These are phyloP conservation scores for Dastarcus helophoroides DNA, from an alignment of 2,888 invertebrate species.

Conservation along the genomic window DNA sequence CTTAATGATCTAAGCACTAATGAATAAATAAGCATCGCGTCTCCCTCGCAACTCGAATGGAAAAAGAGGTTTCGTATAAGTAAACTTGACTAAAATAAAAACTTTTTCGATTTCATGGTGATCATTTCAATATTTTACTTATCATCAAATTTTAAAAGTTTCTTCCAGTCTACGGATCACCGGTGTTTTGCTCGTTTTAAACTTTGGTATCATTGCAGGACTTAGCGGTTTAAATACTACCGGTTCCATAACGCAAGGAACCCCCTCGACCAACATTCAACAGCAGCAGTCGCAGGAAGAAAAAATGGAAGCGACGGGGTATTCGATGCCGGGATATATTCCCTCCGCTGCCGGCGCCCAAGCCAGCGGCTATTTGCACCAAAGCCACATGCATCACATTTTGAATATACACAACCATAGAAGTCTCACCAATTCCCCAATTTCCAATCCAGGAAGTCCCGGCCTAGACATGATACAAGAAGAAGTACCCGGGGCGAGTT, in stretches of 20 bases:
- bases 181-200: no score
- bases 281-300: constrained; percentile 27
- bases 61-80: no score
- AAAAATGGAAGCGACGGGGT: constrained; percentile 39
- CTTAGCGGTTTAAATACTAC: constrained; percentile 58
- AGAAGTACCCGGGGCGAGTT: constrained; percentile 44
- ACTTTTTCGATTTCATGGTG: background rate
- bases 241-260: constrained; percentile 64
- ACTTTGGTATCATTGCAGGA: no score
- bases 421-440: constrained; percentile 49
- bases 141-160: no score
- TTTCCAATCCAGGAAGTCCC: constrained; percentile 53
- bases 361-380: constrained; percentile 20
- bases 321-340: constrained; percentile 1
- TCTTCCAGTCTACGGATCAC: no score
- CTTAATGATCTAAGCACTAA: no score
- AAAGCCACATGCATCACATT: constrained; percentile 32
- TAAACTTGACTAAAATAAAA: background rate
- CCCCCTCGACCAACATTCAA: constrained; percentile 40
- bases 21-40: no score
- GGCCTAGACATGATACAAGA: constrained; percentile 69
- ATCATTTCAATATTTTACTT: background rate
- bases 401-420: constrained; percentile 40
- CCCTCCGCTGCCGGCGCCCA: constrained; percentile 24
- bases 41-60: no score